Evolutionary conservation across 1,140 invertebrate species (phyloP).

Genomic region (Brachionus angularis): DNA sequence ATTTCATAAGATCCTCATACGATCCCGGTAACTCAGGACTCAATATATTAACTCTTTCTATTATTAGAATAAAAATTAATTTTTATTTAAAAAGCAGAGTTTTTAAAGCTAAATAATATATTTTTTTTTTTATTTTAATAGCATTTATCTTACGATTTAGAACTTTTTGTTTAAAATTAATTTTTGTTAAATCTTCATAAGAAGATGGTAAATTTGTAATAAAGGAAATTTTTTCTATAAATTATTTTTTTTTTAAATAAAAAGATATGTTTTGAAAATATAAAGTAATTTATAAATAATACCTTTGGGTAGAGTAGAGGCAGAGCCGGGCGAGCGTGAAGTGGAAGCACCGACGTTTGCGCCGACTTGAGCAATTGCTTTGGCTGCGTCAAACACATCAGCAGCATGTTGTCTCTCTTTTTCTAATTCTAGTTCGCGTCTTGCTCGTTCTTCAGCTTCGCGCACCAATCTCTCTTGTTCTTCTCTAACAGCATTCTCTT

Average conservation of each 20-base stretch:
- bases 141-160: background rate
- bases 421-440: conserved; percentile 3
- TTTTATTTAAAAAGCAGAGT: too few species aligned
- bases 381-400: conserved; percentile 23
- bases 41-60: too few species aligned
- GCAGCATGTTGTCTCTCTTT: background rate
- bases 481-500: background rate
- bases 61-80: too few species aligned
- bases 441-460: background rate
- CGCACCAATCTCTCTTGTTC: background rate
- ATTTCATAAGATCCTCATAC: too few species aligned
- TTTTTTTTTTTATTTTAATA: too few species aligned
- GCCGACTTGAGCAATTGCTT: conserved; percentile 20
- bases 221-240: too few species aligned
- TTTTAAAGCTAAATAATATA: too few species aligned
- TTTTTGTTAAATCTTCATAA: conserved; percentile 35
- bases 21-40: too few species aligned
- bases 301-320: conserved; percentile 36
- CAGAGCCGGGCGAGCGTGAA: conserved; percentile 16
- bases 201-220: conserved; percentile 4
- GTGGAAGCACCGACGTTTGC: conserved; percentile 14
- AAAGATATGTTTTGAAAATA: background rate
- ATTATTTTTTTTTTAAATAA: too few species aligned
- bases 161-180: background rate
- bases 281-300: background rate